phyloP scores from a whole-genome alignment of 1,140 invertebrate species.

The Oncopodura yosiiana region DNA sequence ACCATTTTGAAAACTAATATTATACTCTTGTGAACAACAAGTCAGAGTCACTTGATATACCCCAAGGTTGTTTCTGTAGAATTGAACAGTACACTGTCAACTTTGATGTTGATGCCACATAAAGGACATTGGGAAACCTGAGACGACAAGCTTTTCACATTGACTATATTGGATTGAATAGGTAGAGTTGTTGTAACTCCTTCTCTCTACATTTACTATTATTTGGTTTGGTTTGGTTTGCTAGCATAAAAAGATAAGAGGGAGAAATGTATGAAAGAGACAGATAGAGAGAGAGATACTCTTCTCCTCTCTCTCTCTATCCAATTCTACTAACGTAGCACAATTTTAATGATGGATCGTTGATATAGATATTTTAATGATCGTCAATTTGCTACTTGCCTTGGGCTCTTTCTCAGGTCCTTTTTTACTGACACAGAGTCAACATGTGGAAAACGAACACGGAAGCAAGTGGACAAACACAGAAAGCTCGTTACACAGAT shows the following conservation, averaged over 20 bases:
- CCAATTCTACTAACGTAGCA: conserved; percentile 13
- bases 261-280: background rate
- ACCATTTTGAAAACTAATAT: too few relatives aligned
- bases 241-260: too few relatives aligned
- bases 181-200: too few relatives aligned
- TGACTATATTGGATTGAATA: too few relatives aligned
- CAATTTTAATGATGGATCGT: conserved; percentile 36
- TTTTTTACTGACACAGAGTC: conserved; percentile 33
- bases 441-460: too few relatives aligned
- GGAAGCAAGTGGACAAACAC: conserved; percentile 4
- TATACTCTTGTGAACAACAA: background rate
- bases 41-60: background rate
- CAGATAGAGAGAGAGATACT: conserved; percentile 4
- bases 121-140: too few relatives aligned
- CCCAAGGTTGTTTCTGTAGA: conserved; percentile 10
- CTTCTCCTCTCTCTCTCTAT: background rate
- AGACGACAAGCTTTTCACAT: too few relatives aligned
- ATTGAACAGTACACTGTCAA: too few relatives aligned
- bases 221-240: too few relatives aligned
- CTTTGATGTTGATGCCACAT: conserved; percentile 23
- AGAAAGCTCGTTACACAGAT: conserved; percentile 28
- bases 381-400: conserved; percentile 33
- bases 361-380: conserved; percentile 35
- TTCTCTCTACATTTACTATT: too few relatives aligned
- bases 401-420: conserved; percentile 32